Evolutionary conservation across 2,888 invertebrate species (phyloP).

Genomic region (Agrochola litura): DNA sequence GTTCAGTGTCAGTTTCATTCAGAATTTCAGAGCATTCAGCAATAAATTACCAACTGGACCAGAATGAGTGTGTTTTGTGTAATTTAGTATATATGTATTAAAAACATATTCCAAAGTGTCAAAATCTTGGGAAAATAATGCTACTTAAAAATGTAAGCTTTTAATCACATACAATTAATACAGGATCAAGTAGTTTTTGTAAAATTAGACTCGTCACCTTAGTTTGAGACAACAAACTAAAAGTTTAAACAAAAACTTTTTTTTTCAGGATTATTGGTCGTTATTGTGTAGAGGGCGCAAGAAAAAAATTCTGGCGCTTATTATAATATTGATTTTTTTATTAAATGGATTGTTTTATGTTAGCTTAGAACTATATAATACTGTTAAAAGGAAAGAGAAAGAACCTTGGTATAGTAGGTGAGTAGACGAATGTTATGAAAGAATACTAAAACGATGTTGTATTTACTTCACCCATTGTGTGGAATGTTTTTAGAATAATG

Average conservation of each 20-base stretch:
- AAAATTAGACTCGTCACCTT: background rate
- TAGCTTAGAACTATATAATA: slow-evolving; percentile 83
- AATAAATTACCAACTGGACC: background rate
- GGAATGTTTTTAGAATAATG: background rate
- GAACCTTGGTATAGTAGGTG: slow-evolving; percentile 83
- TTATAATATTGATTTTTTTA: slow-evolving; percentile 80
- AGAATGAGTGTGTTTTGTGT: slow-evolving; percentile 18
- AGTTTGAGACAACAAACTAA: background rate
- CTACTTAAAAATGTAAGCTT: slow-evolving; percentile 64
- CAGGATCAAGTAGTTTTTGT: background rate
- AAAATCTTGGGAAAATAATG: slow-evolving; percentile 38
- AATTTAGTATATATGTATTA: slow-evolving; percentile 19
- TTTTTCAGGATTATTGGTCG: slow-evolving; percentile 82
- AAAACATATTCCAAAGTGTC: slow-evolving; percentile 6
- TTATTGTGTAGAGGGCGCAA: slow-evolving; percentile 84
- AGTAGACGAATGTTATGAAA: slow-evolving; percentile 46
- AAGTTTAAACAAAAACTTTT: slow-evolving; percentile 19
- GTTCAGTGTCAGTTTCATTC: background rate
- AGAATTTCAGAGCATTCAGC: background rate
- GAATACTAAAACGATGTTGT: background rate
- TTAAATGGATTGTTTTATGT: slow-evolving; percentile 86
- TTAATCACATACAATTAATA: background rate
- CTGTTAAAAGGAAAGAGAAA: slow-evolving; percentile 77
- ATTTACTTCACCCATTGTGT: background rate
- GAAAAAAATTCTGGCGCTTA: slow-evolving; percentile 81